Evolutionary conservation across 1,140 invertebrate genomes (phyloP).

Genomic region (Artemia franciscana): DNA sequence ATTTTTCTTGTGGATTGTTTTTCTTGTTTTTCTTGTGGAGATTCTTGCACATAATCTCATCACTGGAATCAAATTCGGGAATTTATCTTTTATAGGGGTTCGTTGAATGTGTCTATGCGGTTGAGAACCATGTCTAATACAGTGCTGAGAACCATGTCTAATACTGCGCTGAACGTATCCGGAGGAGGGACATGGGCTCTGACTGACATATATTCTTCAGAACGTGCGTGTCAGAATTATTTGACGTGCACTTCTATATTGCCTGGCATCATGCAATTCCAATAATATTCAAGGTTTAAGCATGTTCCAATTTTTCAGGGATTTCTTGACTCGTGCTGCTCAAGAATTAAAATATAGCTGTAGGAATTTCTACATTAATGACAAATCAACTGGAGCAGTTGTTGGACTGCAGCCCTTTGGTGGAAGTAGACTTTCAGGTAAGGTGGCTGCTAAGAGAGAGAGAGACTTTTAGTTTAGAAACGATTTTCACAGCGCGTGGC

Average conservation of each 20-base stretch:
- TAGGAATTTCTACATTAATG: constrained; percentile 97
- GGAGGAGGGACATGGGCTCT: background rate
- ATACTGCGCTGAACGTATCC: background rate
- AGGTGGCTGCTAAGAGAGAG: constrained; percentile 10
- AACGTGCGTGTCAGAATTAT: background rate
- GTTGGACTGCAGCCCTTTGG: constrained; percentile 98
- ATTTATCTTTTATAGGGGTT: no score
- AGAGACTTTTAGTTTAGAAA: background rate
- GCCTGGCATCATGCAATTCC: background rate
- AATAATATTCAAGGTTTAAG: background rate
- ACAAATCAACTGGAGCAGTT: constrained; percentile 94
- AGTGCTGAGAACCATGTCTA: background rate
- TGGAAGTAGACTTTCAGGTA: constrained; percentile 71
- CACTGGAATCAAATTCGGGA: no score
- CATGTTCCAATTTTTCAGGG: constrained; percentile 21
- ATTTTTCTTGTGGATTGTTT: no score
- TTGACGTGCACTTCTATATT: background rate
- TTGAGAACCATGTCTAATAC: background rate
- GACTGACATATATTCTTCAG: background rate
- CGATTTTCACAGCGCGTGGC: background rate
- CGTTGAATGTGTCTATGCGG: no score
- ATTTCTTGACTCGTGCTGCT: constrained; percentile 43
- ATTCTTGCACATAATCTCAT: no score
- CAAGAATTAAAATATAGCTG: constrained; percentile 60
- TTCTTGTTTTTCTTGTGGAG: no score